Evolutionary conservation across 1,140 invertebrate genomes (phyloP).

Genomic region (Neomicropteryx cornuta): DNA sequence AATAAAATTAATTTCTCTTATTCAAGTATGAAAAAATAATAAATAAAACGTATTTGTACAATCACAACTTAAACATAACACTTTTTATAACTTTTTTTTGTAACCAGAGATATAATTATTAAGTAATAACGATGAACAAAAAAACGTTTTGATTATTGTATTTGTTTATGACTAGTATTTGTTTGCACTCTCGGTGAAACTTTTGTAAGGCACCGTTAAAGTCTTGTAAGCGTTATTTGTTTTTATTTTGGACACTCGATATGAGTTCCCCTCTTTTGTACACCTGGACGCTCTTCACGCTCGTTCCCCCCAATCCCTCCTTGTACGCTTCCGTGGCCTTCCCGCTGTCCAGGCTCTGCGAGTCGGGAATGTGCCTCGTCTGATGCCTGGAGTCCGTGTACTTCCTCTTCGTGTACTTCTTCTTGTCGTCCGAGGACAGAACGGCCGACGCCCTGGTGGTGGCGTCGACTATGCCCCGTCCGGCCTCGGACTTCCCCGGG

Average conservation of each 20-base stretch:
- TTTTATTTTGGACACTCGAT: conserved; percentile 62
- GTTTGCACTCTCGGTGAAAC: no score
- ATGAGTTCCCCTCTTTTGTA: conserved; percentile 75
- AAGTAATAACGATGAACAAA: no score
- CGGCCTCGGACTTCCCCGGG: conserved; percentile 13
- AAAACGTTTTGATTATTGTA: no score
- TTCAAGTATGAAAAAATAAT: no score
- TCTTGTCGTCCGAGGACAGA: conserved; percentile 35
- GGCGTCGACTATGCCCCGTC: conserved; percentile 14
- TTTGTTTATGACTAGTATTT: no score
- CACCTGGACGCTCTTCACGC: conserved; percentile 36
- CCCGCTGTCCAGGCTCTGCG: conserved; percentile 30
- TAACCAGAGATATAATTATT: no score
- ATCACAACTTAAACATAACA: no score
- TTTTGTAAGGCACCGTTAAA: no score
- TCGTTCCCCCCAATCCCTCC: conserved; percentile 19
- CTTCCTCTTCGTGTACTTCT: conserved; percentile 49
- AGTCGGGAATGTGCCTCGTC: conserved; percentile 47
- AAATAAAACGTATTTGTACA: no score
- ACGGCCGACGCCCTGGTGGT: conserved; percentile 24
- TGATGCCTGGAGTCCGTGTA: conserved; percentile 51
- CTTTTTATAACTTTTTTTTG: no score
- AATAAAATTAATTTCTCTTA: no score
- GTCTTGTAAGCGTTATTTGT: no score
- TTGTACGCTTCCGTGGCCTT: conserved; percentile 10